Conservation (phyloP, 2,797 vertebrate species). For the Bradypodion ventrale region DNA sequence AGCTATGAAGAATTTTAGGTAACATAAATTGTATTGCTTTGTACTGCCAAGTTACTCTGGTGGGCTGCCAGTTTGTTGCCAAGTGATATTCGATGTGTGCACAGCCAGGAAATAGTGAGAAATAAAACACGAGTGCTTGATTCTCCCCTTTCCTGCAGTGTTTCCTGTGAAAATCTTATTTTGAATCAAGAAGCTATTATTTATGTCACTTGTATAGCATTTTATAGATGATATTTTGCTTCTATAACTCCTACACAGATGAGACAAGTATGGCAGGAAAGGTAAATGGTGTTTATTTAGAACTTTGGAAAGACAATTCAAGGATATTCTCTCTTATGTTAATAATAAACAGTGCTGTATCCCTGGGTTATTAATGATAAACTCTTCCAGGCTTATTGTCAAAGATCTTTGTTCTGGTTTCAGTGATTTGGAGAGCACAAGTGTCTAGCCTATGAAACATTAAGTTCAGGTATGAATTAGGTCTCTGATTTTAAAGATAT, state of each 20-base stretch:
- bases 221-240: constrained; percentile 46
- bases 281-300: constrained; percentile 25
- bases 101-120: constrained; percentile 60
- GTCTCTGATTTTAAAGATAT: neutral
- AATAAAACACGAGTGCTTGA: constrained; percentile 51
- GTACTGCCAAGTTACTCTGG: constrained; percentile 39
- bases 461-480: neutral
- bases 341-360: neutral
- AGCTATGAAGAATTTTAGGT: constrained; percentile 35
- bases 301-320: neutral
- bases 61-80: constrained; percentile 63
- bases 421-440: constrained; percentile 29
- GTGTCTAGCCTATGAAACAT: neutral
- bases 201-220: constrained; percentile 61
- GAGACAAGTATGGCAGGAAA: constrained; percentile 38
- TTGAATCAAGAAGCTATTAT: constrained; percentile 66
- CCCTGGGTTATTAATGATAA: neutral
- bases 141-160: constrained; percentile 39
- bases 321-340: constrained; percentile 34
- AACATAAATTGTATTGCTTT: constrained; percentile 53
- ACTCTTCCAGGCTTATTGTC: neutral
- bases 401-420: constrained; percentile 19
- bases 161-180: constrained; percentile 60
- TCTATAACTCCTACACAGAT: constrained; percentile 39
- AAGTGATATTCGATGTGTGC: constrained; percentile 60